Conservation (phyloP, 64 coral and sea anemone species). For the Porites australiensis region DNA sequence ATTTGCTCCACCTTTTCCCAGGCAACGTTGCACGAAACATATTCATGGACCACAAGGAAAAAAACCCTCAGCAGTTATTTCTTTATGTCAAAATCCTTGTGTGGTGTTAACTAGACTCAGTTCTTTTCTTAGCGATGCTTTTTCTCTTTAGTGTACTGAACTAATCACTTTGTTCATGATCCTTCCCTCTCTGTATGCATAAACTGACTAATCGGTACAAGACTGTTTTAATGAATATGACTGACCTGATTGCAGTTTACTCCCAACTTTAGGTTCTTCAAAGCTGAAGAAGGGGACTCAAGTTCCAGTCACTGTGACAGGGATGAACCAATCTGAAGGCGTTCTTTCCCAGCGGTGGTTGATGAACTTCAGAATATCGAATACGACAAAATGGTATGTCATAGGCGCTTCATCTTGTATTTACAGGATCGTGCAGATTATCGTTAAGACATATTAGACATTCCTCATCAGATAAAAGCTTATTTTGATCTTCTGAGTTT, state of each 20-base stretch:
- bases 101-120: too few relatives aligned
- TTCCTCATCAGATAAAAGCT: neutral
- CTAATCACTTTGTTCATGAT: too few relatives aligned
- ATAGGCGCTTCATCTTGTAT: neutral
- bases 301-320: constrained; percentile 5
- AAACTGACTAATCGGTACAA: too few relatives aligned
- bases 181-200: too few relatives aligned
- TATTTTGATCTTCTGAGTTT: constrained; percentile 18
- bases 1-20: too few relatives aligned
- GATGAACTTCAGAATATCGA: neutral
- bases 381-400: constrained; percentile 29
- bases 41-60: too few relatives aligned
- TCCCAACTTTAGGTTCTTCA: neutral
- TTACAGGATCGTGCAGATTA: constrained; percentile 11
- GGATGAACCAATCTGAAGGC: neutral
- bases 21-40: too few relatives aligned
- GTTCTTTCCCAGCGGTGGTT: neutral
- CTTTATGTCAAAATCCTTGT: too few relatives aligned
- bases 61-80: too few relatives aligned
- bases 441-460: constrained; percentile 43
- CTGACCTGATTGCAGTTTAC: neutral
- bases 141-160: too few relatives aligned
- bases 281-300: neutral
- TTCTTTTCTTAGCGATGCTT: too few relatives aligned
- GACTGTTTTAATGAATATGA: too few relatives aligned